Evolutionary conservation across 2,888 invertebrate genomes (phyloP).

Genomic region (Crossocerus cetratus): DNA sequence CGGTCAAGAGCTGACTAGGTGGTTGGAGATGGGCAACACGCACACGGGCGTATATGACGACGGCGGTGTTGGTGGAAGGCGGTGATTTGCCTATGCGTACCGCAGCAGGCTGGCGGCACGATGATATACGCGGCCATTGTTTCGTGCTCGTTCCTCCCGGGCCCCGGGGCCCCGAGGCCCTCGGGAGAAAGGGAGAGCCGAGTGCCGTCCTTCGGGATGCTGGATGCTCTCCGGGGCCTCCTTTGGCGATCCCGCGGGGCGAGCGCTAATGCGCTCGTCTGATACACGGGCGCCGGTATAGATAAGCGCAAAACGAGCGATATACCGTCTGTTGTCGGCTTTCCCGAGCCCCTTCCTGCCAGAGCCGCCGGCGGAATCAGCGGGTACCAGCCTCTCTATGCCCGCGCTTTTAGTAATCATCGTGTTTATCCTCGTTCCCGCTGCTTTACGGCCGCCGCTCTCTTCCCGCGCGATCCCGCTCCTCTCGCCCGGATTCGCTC

Average conservation of each 20-base stretch:
- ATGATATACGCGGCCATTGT: conserved; percentile 77
- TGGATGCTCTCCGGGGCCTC: conserved; percentile 19
- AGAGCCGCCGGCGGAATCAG: not conserved
- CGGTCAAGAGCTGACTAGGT: conserved; percentile 23
- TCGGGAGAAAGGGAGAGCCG: conserved; percentile 5
- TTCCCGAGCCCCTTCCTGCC: conserved; percentile 33
- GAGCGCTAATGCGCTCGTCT: conserved; percentile 61
- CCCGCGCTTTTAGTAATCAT: conserved; percentile 46
- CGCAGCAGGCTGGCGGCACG: conserved; percentile 71
- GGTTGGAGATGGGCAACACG: conserved; percentile 46
- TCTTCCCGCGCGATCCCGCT: not conserved
- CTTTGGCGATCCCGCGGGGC: conserved; percentile 41
- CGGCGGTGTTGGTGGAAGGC: conserved; percentile 54
- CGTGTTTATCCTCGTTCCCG: conserved; percentile 19
- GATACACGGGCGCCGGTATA: conserved; percentile 52
- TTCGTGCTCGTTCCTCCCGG: conserved; percentile 44
- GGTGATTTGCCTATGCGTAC: conserved; percentile 76
- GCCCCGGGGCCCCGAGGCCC: conserved; percentile 21
- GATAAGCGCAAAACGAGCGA: conserved; percentile 56
- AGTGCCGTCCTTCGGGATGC: conserved; percentile 34
- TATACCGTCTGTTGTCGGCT: conserved; percentile 43
- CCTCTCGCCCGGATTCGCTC: too few species aligned
- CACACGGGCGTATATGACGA: conserved; percentile 34
- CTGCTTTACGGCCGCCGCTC: conserved; percentile 13
- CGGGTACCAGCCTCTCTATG: conserved; percentile 23